Percentiles rank a stretch among this genome's conserved stretches.
Conservation (phyloP, 1,140 invertebrate genomes). For the Aethina tumida region DNA sequence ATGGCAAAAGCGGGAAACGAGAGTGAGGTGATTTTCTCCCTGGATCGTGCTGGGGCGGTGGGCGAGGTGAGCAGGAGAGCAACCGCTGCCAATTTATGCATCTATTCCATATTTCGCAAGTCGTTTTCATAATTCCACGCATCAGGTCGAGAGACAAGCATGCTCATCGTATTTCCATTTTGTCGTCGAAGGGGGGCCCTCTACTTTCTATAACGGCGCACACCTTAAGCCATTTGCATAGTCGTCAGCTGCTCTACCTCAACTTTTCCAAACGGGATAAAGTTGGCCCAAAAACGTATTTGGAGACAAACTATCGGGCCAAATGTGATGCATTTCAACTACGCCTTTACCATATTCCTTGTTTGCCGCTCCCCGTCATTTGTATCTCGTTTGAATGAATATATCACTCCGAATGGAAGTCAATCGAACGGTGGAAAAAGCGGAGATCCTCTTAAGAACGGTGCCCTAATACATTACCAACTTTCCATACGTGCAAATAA, state of each 20-base stretch:
- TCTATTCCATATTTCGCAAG: conserved; percentile 39
- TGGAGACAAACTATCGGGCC: conserved; percentile 30
- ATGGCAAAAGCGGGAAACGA: too few species aligned
- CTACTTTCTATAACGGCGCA: too few species aligned
- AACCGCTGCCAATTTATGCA: conserved; percentile 31
- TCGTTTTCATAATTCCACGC: conserved; percentile 39
- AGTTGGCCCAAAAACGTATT: conserved; percentile 30
- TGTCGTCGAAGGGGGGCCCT: conserved; percentile 16
- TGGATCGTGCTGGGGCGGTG: too few species aligned
- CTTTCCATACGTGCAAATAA: too few species aligned
- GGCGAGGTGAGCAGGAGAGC: too few species aligned
- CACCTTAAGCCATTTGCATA: conserved; percentile 32
- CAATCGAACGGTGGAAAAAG: too few species aligned
- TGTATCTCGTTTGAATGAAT: conserved; percentile 18
- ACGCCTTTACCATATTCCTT: conserved; percentile 30
- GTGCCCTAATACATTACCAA: too few species aligned
- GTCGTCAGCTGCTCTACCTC: conserved; percentile 34
- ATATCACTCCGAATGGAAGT: conserved; percentile 21
- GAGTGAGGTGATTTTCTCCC: too few species aligned
- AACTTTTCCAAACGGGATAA: conserved; percentile 31
- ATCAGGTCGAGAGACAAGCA: conserved; percentile 31
- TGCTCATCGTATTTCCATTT: conserved; percentile 35
- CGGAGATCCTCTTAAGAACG: too few species aligned
- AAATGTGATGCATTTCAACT: conserved; percentile 34
- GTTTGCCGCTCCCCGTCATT: too few species aligned